Evolutionary conservation across 2,113 vertebrate genomes (phyloP).

Genomic region (Cinclus mexicanus): DNA sequence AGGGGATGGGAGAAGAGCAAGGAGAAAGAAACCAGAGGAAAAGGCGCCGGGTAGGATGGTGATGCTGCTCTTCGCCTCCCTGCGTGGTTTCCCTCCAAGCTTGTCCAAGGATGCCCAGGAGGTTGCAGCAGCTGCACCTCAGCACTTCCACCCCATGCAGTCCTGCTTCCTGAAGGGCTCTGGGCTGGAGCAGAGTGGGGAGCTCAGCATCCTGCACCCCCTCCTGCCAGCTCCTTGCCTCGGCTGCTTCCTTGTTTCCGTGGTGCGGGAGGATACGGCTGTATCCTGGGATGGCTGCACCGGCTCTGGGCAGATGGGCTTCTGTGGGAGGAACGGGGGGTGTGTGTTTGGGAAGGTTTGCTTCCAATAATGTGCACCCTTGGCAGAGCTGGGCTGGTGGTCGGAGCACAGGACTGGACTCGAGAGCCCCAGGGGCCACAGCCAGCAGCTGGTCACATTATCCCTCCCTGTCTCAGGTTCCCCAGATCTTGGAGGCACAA

Average conservation of each 20-base stretch:
- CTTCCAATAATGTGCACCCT: slow-evolving; percentile 56
- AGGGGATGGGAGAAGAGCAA: not conserved
- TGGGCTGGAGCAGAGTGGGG: not conserved
- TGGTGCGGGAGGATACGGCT: not conserved
- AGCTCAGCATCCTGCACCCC: not conserved
- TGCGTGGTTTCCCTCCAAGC: not conserved
- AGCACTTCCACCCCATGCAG: not conserved
- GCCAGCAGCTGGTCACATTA: slow-evolving; percentile 41
- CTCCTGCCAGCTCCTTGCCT: not conserved
- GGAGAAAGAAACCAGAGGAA: slow-evolving; percentile 13
- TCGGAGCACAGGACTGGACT: not conserved
- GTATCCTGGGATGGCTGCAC: not conserved
- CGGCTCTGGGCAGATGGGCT: not conserved
- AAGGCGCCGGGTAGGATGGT: not conserved
- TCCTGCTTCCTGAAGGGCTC: not conserved
- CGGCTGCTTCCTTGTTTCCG: not conserved
- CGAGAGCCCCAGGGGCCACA: not conserved
- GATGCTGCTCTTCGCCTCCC: not conserved
- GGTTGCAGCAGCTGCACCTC: slow-evolving; percentile 58
- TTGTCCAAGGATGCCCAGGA: slow-evolving; percentile 52
- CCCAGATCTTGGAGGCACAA: not conserved
- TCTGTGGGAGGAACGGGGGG: not conserved
- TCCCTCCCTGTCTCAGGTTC: slow-evolving; percentile 12
- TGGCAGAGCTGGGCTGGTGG: slow-evolving; percentile 25
- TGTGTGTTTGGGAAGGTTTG: not conserved